Base-by-base conservation (phyloP, 2,797 vertebrate species). In the Falco cherrug region DNA sequence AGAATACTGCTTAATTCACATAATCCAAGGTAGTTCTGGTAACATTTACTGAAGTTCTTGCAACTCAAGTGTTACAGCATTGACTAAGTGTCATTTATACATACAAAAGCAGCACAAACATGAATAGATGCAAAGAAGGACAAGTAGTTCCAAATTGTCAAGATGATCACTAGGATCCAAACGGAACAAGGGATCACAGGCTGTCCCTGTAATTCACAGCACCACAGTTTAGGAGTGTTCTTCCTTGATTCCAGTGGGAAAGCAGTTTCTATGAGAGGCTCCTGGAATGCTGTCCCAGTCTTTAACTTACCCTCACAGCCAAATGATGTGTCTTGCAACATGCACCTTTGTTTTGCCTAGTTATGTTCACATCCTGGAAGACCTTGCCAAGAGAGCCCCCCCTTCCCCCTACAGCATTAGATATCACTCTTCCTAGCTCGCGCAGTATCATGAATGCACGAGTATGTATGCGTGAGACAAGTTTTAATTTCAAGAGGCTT, bases 391-490 rank as follows among this genome's bases (percentile, higher is more conserved):
- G 41, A 69, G 56, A 56, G 28, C n/a, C 43, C 41, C 45, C 45
- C 43, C 45, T 9, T 18, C 41, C 41, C 41, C 41, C 41, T 5
- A 16, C 31, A 57, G 45, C 47, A 19, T 16, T 24, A 18, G 1
- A 21, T 16, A 13, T 22, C 1, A 4, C 29, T 56, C 73, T 20
- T 77, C 7, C 41, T 50, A 50, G 29, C 16, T 15, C 22, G 24
- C 51, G n/a, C 47, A 8, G 1, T 0, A 35, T 19, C 43, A 41
- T 13, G 8, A n/a, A 26, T 0, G 9, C 2, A 0, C 2, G 6
- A 65, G 14, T 11, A 4, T 1, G 3, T 24, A 26, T 6, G 9
- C 14, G 28, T 7, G 16, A 56, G 37, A 57, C 28, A n/a, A 53
- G 37, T 35, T 74, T 45, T 13, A 6, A 63, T 39, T 65, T 59